Evolutionary conservation across 2,113 vertebrate genomes (phyloP).

Genomic region (Upupa epops): DNA sequence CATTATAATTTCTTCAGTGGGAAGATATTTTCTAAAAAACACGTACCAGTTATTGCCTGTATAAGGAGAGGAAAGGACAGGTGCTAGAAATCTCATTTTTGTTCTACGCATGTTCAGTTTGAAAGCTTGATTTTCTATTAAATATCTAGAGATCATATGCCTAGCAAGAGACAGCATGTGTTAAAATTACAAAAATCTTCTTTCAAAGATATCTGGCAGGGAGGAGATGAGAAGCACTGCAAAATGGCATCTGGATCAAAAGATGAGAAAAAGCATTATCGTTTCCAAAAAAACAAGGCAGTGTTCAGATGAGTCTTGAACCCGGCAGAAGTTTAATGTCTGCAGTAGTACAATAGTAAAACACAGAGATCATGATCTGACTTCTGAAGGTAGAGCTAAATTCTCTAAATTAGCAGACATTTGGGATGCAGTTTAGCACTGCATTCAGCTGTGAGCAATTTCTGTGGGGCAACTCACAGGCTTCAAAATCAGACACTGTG

Average conservation of each 20-base stretch:
- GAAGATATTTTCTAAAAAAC: background rate
- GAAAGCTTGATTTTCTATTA: background rate
- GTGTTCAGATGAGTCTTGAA: background rate
- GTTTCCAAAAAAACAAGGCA: background rate
- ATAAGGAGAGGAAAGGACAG: background rate
- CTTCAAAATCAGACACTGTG: background rate
- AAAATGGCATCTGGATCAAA: background rate
- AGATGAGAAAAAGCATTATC: background rate
- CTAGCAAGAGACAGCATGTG: background rate
- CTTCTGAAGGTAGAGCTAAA: background rate
- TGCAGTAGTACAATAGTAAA: background rate
- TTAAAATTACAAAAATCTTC: background rate
- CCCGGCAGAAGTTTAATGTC: background rate
- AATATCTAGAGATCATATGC: background rate
- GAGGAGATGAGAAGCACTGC: background rate
- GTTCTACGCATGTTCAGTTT: background rate
- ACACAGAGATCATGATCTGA: background rate
- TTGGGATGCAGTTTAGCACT: background rate
- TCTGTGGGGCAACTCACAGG: background rate
- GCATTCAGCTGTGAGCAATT: background rate
- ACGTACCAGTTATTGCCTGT: background rate
- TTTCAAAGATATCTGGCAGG: background rate
- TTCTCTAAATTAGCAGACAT: background rate
- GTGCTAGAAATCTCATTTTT: background rate
- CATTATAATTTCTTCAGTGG: background rate